Percentiles rank a stretch among this genome's conserved stretches.
phyloP scores from a whole-genome alignment of 2,888 invertebrate species.

The Morpho helenor region DNA sequence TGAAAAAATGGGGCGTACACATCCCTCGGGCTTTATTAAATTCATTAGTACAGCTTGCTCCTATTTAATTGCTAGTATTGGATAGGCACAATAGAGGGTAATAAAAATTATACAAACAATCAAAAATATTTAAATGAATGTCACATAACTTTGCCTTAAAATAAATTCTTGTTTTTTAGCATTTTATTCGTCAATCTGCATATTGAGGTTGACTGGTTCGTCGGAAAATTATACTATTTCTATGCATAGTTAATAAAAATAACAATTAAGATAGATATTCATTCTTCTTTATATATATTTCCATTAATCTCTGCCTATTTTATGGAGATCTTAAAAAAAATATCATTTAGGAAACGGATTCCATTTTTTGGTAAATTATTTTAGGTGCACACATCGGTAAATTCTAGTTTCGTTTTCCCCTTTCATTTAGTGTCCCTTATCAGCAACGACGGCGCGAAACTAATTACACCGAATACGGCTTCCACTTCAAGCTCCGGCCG shows the following conservation, averaged over 20 bases:
- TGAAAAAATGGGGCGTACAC: slow-evolving; percentile 70
- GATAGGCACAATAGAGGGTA: no score
- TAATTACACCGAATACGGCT: slow-evolving; percentile 66
- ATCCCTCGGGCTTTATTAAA: slow-evolving; percentile 67
- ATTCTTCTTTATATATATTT: no score
- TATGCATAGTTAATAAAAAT: no score
- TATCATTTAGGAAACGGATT: no score
- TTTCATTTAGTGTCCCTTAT: slow-evolving; percentile 39
- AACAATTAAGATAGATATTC: no score
- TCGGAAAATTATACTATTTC: no score
- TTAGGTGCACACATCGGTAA: slow-evolving; percentile 4
- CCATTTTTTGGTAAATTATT: background rate
- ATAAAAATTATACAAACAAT: background rate
- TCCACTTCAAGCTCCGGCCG: slow-evolving; percentile 44
- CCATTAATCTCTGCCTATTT: no score
- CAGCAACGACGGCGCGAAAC: slow-evolving; percentile 55
- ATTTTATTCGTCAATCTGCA: no score
- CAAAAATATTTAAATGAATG: background rate
- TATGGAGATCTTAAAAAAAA: no score
- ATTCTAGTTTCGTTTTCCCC: slow-evolving; percentile 12
- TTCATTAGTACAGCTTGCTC: slow-evolving; percentile 52
- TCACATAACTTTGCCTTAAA: no score
- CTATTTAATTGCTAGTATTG: slow-evolving; percentile 20
- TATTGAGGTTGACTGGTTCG: no score
- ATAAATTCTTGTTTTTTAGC: no score